A percentile compares a stretch with the other conserved stretches of the same genome.
Evolutionary conservation across 2,113 vertebrate species (phyloP).

Genomic region (Azemiops feae): DNA sequence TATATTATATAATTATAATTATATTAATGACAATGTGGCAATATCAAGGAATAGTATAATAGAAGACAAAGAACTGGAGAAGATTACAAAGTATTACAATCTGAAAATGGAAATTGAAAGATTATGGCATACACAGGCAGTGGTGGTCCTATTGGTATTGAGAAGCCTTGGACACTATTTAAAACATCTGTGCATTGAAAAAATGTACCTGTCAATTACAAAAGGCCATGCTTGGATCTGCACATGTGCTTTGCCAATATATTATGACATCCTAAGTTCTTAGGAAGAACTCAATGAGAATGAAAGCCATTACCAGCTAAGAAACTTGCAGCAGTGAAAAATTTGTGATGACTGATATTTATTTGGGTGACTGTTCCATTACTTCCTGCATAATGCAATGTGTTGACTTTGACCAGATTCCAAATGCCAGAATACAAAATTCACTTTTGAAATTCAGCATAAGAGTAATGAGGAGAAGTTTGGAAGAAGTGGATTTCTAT

Average conservation of each 20-base stretch:
- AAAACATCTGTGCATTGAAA: background rate
- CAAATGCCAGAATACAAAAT: background rate
- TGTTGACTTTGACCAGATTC: background rate
- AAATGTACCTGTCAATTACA: background rate
- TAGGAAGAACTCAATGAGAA: background rate
- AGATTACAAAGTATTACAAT: background rate
- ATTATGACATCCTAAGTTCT: background rate
- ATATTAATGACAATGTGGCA: background rate
- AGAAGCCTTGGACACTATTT: background rate
- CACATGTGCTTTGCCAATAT: background rate
- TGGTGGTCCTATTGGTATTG: background rate
- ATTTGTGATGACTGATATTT: background rate
- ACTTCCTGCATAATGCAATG: background rate
- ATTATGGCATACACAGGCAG: background rate
- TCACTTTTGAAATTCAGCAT: background rate
- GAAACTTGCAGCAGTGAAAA: background rate
- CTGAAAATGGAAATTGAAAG: background rate
- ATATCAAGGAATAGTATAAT: background rate
- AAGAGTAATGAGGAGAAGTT: background rate
- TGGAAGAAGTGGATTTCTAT: background rate
- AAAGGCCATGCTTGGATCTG: background rate
- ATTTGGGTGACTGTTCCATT: background rate
- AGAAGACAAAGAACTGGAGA: background rate
- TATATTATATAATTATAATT: background rate
- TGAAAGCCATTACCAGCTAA: background rate